Base-by-base conservation (phyloP, 2,113 vertebrate species). In the Myrmecophaga tridactyla region DNA sequence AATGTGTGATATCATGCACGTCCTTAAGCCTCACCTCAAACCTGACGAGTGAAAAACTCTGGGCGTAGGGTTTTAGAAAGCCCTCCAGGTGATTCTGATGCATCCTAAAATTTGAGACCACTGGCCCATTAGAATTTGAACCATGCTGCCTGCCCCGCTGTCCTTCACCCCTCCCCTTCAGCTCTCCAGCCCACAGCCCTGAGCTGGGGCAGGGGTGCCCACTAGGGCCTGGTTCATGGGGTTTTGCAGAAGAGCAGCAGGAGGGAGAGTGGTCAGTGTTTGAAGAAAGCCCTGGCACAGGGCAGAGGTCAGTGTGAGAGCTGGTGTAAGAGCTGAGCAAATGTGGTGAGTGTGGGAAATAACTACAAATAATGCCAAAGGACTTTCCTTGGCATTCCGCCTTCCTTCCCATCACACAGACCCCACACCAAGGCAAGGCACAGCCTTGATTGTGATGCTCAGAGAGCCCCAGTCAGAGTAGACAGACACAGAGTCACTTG, bases 101-200 rank as follows among this genome's bases (percentile, higher is more conserved):
- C 39, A 48, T 27, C 29, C 27, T 46, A 6, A 69, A 92, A 25
- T 31, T 29, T 53, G 53, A 72, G 34, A 39, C 36, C 6, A 21
- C 21, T 11, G 58, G 34, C 36, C 2, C 31, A 1, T 39, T 75
- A 13, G 75, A 81, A 41, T 46, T 39, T 27, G 51, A n/a, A n/a
- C 10, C 2, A 11, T 51, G 31, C 17, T 17, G 12, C 43, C 20
- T 2, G 3, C 14, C 20, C 53, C 53, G 4, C 56, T 21, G n/a
- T 3, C 11, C 20, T 6, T 72, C 20, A 1, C n/a, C 69, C 12
- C 7, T 7, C 2, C 11, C 20, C 4, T 10, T 31, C 6, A 17
- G 73, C n/a, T 17, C 27, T 34, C 2, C 39, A 20, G 70, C 56
- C 41, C 1, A 0, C 27, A 0, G 27, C 18, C 53, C 10, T 69